These are phyloP conservation scores for Donacobius atricapilla DNA, from an alignment of 2,113 vertebrate genomes.

Conservation along the genomic window DNA sequence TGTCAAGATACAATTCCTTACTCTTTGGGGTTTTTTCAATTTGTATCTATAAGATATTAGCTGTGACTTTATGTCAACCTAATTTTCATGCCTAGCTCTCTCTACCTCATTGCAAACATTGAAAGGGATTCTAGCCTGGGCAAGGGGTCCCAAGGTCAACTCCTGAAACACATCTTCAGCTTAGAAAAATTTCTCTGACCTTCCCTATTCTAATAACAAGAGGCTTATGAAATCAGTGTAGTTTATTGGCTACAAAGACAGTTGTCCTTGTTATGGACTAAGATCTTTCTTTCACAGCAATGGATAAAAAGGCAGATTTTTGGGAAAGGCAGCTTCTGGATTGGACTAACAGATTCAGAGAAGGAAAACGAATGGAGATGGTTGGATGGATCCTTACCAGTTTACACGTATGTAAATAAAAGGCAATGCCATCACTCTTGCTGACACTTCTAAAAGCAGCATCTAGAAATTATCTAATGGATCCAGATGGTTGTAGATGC, in stretches of 20 bases:
- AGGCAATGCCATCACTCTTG: neutral
- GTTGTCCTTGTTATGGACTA: neutral
- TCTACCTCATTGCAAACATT: neutral
- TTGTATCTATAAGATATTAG: neutral
- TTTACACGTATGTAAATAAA: slow-evolving; percentile 82
- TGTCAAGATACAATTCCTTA: neutral
- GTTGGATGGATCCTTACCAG: slow-evolving; percentile 84
- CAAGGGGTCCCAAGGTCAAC: neutral
- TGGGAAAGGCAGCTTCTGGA: slow-evolving; percentile 89
- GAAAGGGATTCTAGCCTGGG: neutral
- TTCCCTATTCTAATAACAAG: neutral
- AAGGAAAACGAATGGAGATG: slow-evolving; percentile 88
- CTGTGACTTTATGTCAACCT: neutral
- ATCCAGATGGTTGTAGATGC: neutral
- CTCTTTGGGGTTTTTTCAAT: neutral
- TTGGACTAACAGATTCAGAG: slow-evolving; percentile 86
- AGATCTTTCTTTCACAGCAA: slow-evolving; percentile 74
- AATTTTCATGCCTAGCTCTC: neutral
- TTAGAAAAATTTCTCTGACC: neutral
- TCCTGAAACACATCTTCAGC: neutral
- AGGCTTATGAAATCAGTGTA: neutral
- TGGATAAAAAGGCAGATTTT: slow-evolving; percentile 84
- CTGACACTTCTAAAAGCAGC: neutral
- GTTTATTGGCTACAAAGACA: neutral
- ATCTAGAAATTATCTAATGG: neutral